Conservation (phyloP, 2,888 invertebrate genomes). For the Pristionchus japonicus region DNA sequence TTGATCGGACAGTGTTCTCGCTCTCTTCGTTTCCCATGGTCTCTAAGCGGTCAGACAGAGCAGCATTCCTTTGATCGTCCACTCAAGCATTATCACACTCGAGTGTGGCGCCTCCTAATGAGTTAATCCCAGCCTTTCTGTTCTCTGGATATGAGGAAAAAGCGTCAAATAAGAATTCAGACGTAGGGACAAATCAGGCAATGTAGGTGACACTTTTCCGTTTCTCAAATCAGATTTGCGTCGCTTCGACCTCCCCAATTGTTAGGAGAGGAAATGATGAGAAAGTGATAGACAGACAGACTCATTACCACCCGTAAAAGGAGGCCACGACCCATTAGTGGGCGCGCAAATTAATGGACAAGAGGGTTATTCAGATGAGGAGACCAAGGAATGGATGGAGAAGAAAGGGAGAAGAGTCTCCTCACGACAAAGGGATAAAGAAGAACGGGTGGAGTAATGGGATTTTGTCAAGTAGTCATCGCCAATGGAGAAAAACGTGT, state of each 20-base stretch:
- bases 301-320: background rate
- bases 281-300: background rate
- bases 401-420: conserved; percentile 20
- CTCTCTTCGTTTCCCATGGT: background rate
- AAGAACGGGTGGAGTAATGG: background rate
- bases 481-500: background rate
- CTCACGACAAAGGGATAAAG: background rate
- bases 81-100: background rate
- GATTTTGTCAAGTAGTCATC: background rate
- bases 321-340: background rate
- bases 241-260: no score
- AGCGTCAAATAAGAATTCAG: background rate
- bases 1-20: background rate
- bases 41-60: no score
- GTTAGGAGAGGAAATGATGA: background rate
- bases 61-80: background rate
- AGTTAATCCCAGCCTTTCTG: background rate
- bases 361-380: background rate
- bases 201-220: background rate
- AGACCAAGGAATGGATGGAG: background rate
- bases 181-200: background rate
- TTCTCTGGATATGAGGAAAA: background rate
- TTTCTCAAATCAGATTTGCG: background rate
- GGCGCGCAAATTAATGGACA: conserved; percentile 24
- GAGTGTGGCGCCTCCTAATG: background rate